Evolutionary conservation across 1,140 invertebrate species (phyloP), one percentile per base, ranked within the genome.

Genomic region (Drosophila albomicans): DNA sequence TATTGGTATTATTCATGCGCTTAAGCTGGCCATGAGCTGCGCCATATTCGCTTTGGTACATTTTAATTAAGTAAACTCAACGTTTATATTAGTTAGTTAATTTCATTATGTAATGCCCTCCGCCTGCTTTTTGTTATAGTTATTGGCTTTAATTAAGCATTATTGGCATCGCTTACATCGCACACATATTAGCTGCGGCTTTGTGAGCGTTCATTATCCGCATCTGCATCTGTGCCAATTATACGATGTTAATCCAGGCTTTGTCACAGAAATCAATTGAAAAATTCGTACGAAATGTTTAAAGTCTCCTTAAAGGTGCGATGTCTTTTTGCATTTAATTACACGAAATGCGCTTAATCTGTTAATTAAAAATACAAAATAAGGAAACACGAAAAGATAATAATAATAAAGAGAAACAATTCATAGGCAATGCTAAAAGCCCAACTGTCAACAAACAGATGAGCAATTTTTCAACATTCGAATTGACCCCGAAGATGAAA

Each of bases 61-160:
- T 89, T 84, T 88, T 89, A 88, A 88, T 88, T 88, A 84, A 89
- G 84, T 87, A 87, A 78, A 57, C 85, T 77, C 70, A 46, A 16
- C 49, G 77, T 81, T 82, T 62, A 81, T 78, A 89, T 88, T 89
- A 74, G 71, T 89, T 84, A 88, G 85, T 88, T 89, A 84, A 88
- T 88, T 88, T 88, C 74, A 88, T 88, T 88, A 89, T 74, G 69
- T 67, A 78, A 89, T 63, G 62, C 62, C 75, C 25, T 66, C 66
- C 69, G 59, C 52, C 56, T 58, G 43, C 57, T 43, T 82, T 82
- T 62, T 71, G 67, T 66, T 66, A 62, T 80, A 73, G 67, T 80
- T 88, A 84, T 89, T 88, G 84, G 84, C 85, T 81, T 84, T 88
- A 88, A 88, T 88, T 88, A 89, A 75, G 74, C 72, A 88, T 88